These are phyloP conservation scores for Perithous albicinctus DNA, from an alignment of 2,888 invertebrate species.

Conservation along the genomic window DNA sequence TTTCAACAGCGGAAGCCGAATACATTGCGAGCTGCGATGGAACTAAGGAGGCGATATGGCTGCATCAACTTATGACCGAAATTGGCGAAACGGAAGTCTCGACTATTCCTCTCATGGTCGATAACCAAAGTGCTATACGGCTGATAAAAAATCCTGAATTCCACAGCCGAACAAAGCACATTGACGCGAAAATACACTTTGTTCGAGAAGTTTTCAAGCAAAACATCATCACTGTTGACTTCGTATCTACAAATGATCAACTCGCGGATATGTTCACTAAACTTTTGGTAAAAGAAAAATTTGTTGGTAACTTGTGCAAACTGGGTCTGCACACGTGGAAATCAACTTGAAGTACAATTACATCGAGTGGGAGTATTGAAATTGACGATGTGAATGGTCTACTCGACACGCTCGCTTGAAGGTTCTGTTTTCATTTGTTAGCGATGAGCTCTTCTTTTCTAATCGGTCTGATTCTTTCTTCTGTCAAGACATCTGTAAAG, in stretches of 20 bases:
- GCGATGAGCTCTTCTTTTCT: no score
- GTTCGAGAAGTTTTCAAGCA: conserved; percentile 3
- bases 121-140: conserved; percentile 13
- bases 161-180: conserved; percentile 13
- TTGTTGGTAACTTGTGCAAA: neutral
- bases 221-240: neutral
- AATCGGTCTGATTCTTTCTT: no score
- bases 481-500: no score
- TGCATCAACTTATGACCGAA: conserved; percentile 9
- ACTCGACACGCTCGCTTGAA: no score
- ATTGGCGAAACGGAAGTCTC: neutral
- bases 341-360: neutral
- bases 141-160: conserved; percentile 26
- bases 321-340: neutral
- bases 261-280: neutral
- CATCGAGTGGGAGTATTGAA: neutral
- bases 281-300: neutral
- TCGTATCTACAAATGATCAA: neutral
- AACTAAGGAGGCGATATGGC: conserved; percentile 66
- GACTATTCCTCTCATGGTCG: neutral
- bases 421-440: no score
- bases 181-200: conserved; percentile 14
- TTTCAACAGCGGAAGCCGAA: conserved; percentile 68
- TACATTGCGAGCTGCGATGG: conserved; percentile 66
- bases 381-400: neutral